Percentiles rank a stretch among this genome's conserved stretches.
Evolutionary conservation across 2,113 vertebrate species (phyloP).

Genomic region (Ceratotherium simum): DNA sequence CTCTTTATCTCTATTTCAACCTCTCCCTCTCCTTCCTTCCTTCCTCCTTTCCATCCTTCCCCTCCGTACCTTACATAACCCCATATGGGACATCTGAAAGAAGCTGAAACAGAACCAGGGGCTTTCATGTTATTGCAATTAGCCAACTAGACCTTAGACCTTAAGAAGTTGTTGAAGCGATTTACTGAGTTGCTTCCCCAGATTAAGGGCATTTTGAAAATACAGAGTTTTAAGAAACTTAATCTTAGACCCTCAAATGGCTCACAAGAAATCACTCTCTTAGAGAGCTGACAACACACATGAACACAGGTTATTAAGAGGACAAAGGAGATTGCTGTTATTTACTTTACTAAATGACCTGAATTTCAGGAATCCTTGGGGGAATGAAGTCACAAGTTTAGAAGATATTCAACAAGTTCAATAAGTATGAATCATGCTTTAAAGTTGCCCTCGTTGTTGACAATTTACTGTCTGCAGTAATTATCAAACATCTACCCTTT

Average conservation of each 20-base stretch:
- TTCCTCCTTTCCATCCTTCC: not conserved
- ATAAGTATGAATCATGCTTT: not conserved
- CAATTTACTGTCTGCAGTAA: not conserved
- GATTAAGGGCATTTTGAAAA: not conserved
- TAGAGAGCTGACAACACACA: not conserved
- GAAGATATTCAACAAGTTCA: not conserved
- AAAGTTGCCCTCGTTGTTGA: not conserved
- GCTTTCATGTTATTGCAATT: not conserved
- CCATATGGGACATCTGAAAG: not conserved
- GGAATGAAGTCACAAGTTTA: not conserved
- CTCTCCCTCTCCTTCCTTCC: too few relatives aligned
- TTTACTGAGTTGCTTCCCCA: not conserved
- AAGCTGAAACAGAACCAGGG: not conserved
- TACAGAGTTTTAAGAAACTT: not conserved
- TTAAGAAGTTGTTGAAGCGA: not conserved
- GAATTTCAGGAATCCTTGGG: not conserved
- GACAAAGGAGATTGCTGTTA: not conserved
- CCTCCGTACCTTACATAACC: not conserved
- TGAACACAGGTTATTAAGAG: not conserved
- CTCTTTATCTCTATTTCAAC: not conserved
- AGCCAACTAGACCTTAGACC: not conserved
- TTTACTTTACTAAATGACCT: not conserved
- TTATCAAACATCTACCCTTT: not conserved
- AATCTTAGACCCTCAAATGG: not conserved
- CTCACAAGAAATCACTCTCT: not conserved